Evolutionary conservation across 2,113 vertebrate species (phyloP).

Genomic region (Paramisgurnus dabryanus): DNA sequence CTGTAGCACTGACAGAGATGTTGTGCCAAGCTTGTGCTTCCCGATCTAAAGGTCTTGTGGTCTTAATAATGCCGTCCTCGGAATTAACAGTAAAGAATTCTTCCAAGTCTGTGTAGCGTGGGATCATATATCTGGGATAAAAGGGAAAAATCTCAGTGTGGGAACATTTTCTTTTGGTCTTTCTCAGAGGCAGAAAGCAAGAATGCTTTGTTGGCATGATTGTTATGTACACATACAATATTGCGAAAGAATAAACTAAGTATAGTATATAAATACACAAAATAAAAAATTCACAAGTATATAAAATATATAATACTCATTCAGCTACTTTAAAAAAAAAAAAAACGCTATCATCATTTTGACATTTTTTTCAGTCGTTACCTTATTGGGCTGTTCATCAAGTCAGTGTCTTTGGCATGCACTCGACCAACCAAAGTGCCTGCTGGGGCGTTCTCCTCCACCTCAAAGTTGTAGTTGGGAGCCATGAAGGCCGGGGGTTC

Average conservation of each 20-base stretch:
- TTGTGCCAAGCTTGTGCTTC: conserved; percentile 93
- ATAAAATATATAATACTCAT: too few species aligned
- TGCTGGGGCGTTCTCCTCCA: conserved; percentile 89
- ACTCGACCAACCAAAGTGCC: conserved; percentile 91
- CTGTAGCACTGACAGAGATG: conserved; percentile 91
- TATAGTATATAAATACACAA: too few species aligned
- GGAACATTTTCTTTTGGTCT: not conserved
- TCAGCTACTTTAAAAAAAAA: too few species aligned
- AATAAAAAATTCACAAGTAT: too few species aligned
- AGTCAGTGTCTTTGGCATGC: conserved; percentile 93
- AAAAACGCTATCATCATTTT: not conserved
- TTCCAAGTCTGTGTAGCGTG: conserved; percentile 92
- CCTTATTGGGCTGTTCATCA: conserved; percentile 91
- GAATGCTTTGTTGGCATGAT: not conserved
- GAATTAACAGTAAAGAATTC: conserved; percentile 89
- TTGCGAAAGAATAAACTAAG: too few species aligned
- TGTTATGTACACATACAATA: too few species aligned
- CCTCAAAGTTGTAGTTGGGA: conserved; percentile 86
- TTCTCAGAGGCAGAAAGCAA: not conserved
- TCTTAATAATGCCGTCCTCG: conserved; percentile 92
- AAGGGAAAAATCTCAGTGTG: conserved; percentile 22
- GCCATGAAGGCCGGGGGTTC: conserved; percentile 90
- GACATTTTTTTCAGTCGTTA: conserved; percentile 52
- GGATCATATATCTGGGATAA: conserved; percentile 90
- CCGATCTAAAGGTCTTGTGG: conserved; percentile 88